phyloP scores from a whole-genome alignment of 1,140 invertebrate genomes.

The Uloborus diversus region DNA sequence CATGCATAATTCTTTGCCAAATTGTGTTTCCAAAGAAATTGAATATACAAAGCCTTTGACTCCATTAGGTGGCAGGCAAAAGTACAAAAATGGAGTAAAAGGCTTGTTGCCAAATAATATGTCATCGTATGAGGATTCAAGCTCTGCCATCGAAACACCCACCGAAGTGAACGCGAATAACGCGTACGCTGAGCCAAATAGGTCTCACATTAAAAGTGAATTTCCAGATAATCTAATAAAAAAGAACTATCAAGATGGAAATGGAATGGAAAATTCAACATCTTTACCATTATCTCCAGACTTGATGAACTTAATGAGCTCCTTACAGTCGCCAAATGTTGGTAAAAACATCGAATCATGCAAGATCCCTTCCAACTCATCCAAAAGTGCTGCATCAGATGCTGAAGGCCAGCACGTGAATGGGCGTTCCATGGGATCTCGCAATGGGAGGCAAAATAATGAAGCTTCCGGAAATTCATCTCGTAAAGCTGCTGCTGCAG shows the following conservation, averaged over 20 bases:
- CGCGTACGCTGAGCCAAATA: conserved; percentile 50
- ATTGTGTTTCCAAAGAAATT: conserved; percentile 23
- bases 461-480: conserved; percentile 25
- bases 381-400: conserved; percentile 3
- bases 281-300: conserved; percentile 22
- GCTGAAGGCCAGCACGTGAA: conserved; percentile 24
- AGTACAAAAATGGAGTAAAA: conserved; percentile 56
- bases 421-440: conserved; percentile 29
- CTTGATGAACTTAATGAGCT: conserved; percentile 44
- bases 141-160: conserved; percentile 20
- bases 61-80: conserved; percentile 50
- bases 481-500: conserved; percentile 33
- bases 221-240: conserved; percentile 30
- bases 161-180: conserved; percentile 54
- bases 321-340: conserved; percentile 34
- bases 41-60: conserved; percentile 44
- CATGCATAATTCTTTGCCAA: conserved; percentile 22
- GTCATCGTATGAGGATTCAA: conserved; percentile 47
- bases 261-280: conserved; percentile 3
- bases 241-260: conserved; percentile 26
- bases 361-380: conserved; percentile 35
- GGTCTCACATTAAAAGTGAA: conserved; percentile 44
- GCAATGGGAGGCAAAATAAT: conserved; percentile 20
- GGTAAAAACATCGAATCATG: conserved; percentile 44
- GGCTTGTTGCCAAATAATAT: conserved; percentile 50